Base-by-base conservation (phyloP, 2,113 vertebrate species). In the Formicarius rufipectus region DNA sequence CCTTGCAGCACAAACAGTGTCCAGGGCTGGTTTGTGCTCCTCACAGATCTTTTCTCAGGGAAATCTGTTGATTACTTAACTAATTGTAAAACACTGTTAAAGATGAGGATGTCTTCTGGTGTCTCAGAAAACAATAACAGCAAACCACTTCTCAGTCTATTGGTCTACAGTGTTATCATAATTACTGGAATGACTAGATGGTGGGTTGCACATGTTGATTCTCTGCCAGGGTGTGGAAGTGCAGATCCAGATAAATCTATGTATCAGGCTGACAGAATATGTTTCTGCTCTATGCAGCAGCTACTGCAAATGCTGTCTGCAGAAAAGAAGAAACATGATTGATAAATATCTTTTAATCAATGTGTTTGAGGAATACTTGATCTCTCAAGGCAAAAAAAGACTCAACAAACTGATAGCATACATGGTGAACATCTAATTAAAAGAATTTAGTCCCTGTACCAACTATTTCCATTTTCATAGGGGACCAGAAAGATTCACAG, bases 181-280 rank as follows among this genome's bases (percentile, higher is more conserved):
- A 94, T 90, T 87, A 68, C 75, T 87, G 72, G 78, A 73, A 94
- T 90, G 75, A 96, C 58, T 75, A 89, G 80, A 66, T 87, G 71
- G 74, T 96, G 81, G 71, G 83, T 95, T 97, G 96, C 90, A 81
- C 52, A 4, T 96, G 96, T 96, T 96, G 97, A 97, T 97, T 97
- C 91, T 80, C 89, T 96, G 93, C 85, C 84, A 87, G 53, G 16
- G 40, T 75, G 74, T 93, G 92, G 79, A 97, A 93, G 84, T 93
- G 87, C 75, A 84, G 76, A 84, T 73, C 60, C 79, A 94, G 93
- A 77, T 96, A 98, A 97, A 97, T 94, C 62, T 89, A 87, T n/a
- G 40, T 92, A 91, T 74, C 44, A 85, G 58, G 68, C 45, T 94
- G 91, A 96, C 87, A 92, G 59, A 94, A 72, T 85, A 62, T 50